A percentile compares a stretch with the other conserved stretches of the same genome.
These are phyloP conservation scores for Labrus mixtus DNA, from an alignment of 2,113 vertebrate genomes.

Conservation along the genomic window DNA sequence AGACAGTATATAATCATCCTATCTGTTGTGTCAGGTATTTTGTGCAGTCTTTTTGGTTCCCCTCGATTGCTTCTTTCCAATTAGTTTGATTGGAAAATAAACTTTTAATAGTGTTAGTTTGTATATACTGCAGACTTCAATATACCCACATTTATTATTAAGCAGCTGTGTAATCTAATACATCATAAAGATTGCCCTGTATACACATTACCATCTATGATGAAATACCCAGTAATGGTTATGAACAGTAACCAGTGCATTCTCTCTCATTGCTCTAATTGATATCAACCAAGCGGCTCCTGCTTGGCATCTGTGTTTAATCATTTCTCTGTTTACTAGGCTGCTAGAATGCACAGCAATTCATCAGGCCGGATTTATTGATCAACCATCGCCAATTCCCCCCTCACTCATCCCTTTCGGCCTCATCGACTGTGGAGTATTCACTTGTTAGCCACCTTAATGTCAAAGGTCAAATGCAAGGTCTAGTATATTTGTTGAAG, in stretches of 20 bases:
- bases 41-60: conserved; percentile 14
- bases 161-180: conserved; percentile 42
- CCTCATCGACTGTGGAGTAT: conserved; percentile 40
- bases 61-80: conserved; percentile 18
- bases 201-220: conserved; percentile 55
- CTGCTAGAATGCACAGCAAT: conserved; percentile 47
- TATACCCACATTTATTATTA: conserved; percentile 49
- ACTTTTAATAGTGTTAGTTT: conserved; percentile 18
- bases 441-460: conserved; percentile 54
- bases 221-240: conserved; percentile 59
- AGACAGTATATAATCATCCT: conserved; percentile 21
- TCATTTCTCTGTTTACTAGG: conserved; percentile 62
- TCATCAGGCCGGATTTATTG: conserved; percentile 64
- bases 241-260: conserved; percentile 64
- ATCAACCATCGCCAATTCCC: conserved; percentile 55
- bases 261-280: conserved; percentile 67
- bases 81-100: conserved; percentile 40
- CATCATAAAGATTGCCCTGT: conserved; percentile 52
- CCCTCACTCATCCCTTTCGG: conserved; percentile 44
- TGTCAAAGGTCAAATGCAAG: conserved; percentile 57
- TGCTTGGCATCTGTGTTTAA: conserved; percentile 61
- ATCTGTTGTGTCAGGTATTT: conserved; percentile 4
- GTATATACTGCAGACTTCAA: conserved; percentile 42
- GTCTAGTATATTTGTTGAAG: conserved; percentile 14
- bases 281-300: conserved; percentile 68